These are phyloP conservation scores for Ptilonorhynchus violaceus DNA, from an alignment of 2,113 vertebrate genomes.

Conservation along the genomic window DNA sequence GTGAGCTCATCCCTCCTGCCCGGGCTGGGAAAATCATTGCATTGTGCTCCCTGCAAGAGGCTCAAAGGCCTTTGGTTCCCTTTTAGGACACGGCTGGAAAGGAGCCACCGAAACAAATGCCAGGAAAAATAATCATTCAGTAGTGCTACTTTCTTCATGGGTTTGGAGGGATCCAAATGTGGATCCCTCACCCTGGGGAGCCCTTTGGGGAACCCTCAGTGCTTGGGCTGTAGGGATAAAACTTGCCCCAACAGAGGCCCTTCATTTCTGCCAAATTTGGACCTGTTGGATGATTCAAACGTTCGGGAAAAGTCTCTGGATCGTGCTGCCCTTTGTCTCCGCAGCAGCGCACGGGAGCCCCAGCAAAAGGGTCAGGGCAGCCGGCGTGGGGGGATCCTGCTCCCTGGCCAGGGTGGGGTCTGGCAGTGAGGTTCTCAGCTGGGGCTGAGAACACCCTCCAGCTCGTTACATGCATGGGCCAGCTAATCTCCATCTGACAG, in stretches of 20 bases:
- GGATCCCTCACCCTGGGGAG: neutral
- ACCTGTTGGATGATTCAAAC: neutral
- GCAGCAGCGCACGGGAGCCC: rapidly evolving
- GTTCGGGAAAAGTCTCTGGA: neutral
- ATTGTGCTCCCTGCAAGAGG: constrained; percentile 12
- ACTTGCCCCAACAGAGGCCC: neutral
- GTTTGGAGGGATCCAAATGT: neutral
- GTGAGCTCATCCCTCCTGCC: constrained; percentile 42
- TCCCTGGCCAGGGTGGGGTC: neutral
- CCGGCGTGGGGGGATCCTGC: rapidly evolving
- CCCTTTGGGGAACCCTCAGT: neutral
- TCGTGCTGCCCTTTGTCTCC: rapidly evolving
- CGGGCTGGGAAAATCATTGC: constrained; percentile 17
- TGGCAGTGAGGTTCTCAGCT: neutral
- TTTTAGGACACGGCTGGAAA: constrained; percentile 16
- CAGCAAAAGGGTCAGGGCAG: neutral
- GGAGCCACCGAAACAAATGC: neutral
- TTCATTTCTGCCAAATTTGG: neutral
- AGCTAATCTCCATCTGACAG: constrained; percentile 54
- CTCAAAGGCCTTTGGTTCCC: constrained; percentile 59
- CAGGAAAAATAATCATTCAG: neutral
- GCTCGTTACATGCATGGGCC: neutral
- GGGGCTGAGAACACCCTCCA: constrained; percentile 14
- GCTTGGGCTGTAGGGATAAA: neutral
- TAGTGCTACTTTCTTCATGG: neutral